Evolutionary conservation across 2,113 vertebrate genomes (phyloP).

Genomic region (Loxodonta africana): DNA sequence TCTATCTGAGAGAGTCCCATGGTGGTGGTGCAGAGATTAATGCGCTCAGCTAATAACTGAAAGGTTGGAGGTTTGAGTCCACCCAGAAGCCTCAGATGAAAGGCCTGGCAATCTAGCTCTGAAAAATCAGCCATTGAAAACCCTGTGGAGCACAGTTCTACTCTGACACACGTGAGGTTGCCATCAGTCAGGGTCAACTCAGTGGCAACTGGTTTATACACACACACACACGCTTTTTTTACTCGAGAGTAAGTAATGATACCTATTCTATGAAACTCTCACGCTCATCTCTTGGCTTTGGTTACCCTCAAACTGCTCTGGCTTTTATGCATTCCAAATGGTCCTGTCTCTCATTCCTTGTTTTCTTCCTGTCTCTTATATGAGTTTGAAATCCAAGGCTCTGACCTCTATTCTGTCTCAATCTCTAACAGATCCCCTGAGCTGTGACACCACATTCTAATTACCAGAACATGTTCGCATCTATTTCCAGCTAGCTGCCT

Average conservation of each 20-base stretch:
- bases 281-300: background rate
- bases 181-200: background rate
- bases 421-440: background rate
- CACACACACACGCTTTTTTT: background rate
- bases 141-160: background rate
- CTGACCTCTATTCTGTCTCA: slow-evolving; percentile 43
- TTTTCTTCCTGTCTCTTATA: slow-evolving; percentile 21
- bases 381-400: background rate
- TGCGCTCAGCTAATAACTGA: background rate
- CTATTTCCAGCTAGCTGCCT: slow-evolving; percentile 44
- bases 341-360: background rate
- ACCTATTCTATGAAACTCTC: background rate
- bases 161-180: background rate
- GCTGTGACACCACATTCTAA: background rate
- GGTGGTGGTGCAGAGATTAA: background rate
- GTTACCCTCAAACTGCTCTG: background rate
- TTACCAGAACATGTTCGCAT: background rate
- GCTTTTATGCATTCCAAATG: background rate
- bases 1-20: background rate
- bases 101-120: background rate
- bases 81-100: background rate
- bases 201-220: background rate
- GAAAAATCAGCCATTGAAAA: background rate
- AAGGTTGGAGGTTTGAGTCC: background rate
- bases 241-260: background rate